Evolutionary conservation across 2,888 invertebrate species (phyloP), one percentile per base, ranked within the genome.

Genomic region (Drosophila kambysellisi): DNA sequence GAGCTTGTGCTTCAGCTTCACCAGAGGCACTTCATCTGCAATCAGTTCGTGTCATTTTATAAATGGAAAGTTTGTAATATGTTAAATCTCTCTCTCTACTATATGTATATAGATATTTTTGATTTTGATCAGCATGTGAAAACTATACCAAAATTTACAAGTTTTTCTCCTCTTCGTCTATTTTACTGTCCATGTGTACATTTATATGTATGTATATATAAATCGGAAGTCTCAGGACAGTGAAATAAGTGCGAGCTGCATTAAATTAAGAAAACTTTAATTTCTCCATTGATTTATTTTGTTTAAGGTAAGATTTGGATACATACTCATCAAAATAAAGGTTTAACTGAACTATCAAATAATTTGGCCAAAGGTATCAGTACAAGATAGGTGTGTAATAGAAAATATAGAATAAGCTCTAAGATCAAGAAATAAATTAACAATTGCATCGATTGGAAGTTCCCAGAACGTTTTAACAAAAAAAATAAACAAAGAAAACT

Each of bases 21-120:
- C 80, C 37, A 87, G 73, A 4, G 87, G 87, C 50, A 81, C 41
- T 58, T 89, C 89, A 30, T 87, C 87, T 90, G 32, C 2, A 48
- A 33, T 9, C 7, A 46, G n/a, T 30, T 52, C 15, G 8, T 6
- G 52, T 1, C n/a, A 20, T 17, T 50, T 50, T 50, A 17, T 46
- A 41, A n/a, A n/a, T 41, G 9, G 9, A 41, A 4, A n/a, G n/a
- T 9, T n/a, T 41, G 9, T 17, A 41, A 41, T 41, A 9, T 4
- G 9, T n/a, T 9, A 17, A 46, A 20, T 46, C 20, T 46, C 20
- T 20, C 20, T 20, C 20, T n/a, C n/a, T 43, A n/a, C n/a, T 11
- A 41, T n/a, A 41, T 41, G 41, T n/a, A n/a, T 41, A n/a, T n/a
- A 25, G 25, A 25, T 25, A 25, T 25, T 25, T 25, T 25, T 25